Conservation (phyloP, 2,797 vertebrate species). For the Sus cebifrons region DNA sequence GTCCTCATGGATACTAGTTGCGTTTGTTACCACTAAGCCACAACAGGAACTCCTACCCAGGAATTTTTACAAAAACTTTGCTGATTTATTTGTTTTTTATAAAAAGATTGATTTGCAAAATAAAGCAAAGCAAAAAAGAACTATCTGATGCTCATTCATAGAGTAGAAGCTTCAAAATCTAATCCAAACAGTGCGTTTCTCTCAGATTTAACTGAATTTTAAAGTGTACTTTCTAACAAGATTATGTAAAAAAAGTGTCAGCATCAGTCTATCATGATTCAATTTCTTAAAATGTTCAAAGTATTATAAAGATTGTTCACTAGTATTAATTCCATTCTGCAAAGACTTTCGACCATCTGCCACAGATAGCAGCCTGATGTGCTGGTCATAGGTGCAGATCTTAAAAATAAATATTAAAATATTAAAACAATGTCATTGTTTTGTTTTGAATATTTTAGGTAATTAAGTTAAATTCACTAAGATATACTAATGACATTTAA, state of each 20-base stretch:
- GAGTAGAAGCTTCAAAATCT: not conserved
- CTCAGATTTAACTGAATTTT: slow-evolving; percentile 12
- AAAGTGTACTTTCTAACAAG: not conserved
- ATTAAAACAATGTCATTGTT: not conserved
- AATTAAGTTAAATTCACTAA: slow-evolving; percentile 51
- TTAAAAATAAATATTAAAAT: slow-evolving; percentile 46
- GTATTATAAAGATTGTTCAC: not conserved
- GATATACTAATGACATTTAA: slow-evolving; percentile 11
- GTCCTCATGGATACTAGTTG: too few species aligned
- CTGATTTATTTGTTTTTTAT: not conserved
- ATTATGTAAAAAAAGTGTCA: slow-evolving; percentile 52
- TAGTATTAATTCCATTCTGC: not conserved
- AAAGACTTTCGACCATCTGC: slow-evolving; percentile 27
- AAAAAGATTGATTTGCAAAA: slow-evolving; percentile 51
- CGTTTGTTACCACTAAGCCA: too few species aligned
- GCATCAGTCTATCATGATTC: not conserved
- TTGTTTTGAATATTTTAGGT: slow-evolving; percentile 42
- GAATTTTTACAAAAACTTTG: slow-evolving; percentile 13
- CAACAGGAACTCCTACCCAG: not conserved
- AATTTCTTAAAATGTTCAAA: slow-evolving; percentile 57
- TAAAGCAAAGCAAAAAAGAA: slow-evolving; percentile 34
- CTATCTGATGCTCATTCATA: not conserved
- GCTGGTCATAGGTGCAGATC: not conserved
- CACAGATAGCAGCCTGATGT: not conserved
- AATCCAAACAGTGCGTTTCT: not conserved